Evolutionary conservation across 2,797 vertebrate species (phyloP).

Genomic region (Dendrocincla fuliginosa): DNA sequence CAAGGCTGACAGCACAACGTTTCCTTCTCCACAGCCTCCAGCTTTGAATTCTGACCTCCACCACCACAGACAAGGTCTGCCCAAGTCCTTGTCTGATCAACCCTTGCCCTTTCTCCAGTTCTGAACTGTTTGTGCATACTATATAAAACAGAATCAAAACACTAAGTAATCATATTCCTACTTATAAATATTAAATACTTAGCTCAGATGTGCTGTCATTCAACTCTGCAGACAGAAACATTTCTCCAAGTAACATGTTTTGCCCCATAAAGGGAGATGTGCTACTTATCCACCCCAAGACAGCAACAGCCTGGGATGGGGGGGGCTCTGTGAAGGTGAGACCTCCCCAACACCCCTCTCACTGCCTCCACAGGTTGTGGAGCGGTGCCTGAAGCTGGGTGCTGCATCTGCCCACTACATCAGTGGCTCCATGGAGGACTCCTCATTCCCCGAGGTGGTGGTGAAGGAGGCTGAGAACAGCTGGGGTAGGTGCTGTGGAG

Average conservation of each 20-base stretch:
- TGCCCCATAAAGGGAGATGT: neutral
- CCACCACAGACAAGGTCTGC: neutral
- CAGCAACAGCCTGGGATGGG: neutral
- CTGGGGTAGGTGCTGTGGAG: conserved; percentile 64
- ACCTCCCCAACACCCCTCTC: accelerated
- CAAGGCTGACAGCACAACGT: accelerated
- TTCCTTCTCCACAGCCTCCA: neutral
- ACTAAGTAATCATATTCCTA: neutral
- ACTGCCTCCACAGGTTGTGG: conserved; percentile 6
- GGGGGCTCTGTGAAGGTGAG: accelerated
- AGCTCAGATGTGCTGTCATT: neutral
- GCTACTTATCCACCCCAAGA: too few relatives aligned
- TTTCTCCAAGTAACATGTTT: neutral
- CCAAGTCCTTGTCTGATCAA: neutral
- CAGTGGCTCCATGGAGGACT: conserved; percentile 73
- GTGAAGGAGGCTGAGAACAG: conserved; percentile 69
- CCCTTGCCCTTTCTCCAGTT: neutral
- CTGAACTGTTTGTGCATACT: neutral
- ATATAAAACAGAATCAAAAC: neutral
- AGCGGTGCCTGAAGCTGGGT: conserved; percentile 66
- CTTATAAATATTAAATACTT: neutral
- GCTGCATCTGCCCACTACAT: conserved; percentile 70
- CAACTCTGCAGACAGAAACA: neutral
- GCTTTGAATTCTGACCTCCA: neutral
- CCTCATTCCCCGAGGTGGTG: conserved; percentile 55